Evolutionary conservation across 2,797 vertebrate species (phyloP).

Genomic region (Antrozous pallidus): DNA sequence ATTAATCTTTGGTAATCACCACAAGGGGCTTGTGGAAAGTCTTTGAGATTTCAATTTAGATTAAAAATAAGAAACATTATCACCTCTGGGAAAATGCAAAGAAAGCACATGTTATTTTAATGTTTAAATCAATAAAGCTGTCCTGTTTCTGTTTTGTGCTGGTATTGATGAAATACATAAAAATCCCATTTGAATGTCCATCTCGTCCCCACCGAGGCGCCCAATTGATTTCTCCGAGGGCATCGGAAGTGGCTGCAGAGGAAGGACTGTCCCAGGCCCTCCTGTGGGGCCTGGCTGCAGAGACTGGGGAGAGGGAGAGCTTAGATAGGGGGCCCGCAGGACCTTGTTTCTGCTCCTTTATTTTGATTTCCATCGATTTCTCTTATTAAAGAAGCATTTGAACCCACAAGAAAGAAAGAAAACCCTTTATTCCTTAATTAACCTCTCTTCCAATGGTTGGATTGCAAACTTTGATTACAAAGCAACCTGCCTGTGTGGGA

Average conservation of each 20-base stretch:
- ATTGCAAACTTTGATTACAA: conserved; percentile 51
- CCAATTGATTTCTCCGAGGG: conserved; percentile 73
- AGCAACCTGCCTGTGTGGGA: neutral
- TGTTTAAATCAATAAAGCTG: conserved; percentile 82
- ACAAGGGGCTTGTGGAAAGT: conserved; percentile 64
- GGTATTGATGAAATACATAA: conserved; percentile 78
- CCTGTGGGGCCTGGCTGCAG: conserved; percentile 30
- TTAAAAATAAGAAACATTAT: conserved; percentile 81
- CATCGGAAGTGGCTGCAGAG: neutral
- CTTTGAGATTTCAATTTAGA: conserved; percentile 77
- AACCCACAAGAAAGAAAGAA: neutral
- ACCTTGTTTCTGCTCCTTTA: neutral
- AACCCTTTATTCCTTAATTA: neutral
- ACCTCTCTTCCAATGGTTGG: conserved; percentile 51
- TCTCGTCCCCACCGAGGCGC: conserved; percentile 55
- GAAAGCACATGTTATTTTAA: conserved; percentile 80
- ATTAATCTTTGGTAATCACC: conserved; percentile 79
- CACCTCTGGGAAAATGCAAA: conserved; percentile 78
- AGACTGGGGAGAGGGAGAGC: neutral
- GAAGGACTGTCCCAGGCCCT: neutral
- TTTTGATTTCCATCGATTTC: conserved; percentile 52
- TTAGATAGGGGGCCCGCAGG: fast-evolving
- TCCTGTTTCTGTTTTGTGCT: conserved; percentile 74
- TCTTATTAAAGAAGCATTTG: conserved; percentile 46
- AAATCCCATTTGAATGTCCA: conserved; percentile 74